Percentiles rank a stretch among this genome's conserved stretches.
Conservation (phyloP, 1,140 invertebrate species). For the Nilaparvata lugens region DNA sequence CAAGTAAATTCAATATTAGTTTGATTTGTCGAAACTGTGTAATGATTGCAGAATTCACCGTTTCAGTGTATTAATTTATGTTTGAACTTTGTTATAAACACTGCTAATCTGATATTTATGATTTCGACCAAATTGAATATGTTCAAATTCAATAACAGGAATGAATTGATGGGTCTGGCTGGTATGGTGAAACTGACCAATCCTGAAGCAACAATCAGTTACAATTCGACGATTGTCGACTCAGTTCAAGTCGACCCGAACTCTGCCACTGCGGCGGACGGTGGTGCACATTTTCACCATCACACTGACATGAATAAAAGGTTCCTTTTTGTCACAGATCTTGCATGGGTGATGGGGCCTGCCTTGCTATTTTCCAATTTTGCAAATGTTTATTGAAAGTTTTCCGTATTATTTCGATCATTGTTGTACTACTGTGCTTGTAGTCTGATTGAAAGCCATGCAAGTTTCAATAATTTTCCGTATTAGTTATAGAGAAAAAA, state of each 20-base stretch:
- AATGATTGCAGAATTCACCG: no score
- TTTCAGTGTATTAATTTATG: slow-evolving; percentile 6
- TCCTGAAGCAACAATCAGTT: slow-evolving; percentile 28
- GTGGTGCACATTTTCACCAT: slow-evolving; percentile 9
- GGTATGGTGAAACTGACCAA: slow-evolving; percentile 33
- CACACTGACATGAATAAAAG: slow-evolving; percentile 23
- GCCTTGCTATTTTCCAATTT: background rate
- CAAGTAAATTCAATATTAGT: no score
- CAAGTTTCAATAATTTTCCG: no score
- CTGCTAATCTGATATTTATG: slow-evolving; percentile 10
- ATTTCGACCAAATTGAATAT: slow-evolving; percentile 9
- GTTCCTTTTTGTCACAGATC: slow-evolving; percentile 13
- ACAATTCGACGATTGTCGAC: slow-evolving; percentile 6
- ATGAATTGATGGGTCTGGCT: slow-evolving; percentile 32
- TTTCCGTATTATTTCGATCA: no score
- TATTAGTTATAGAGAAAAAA: no score
- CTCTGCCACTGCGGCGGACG: slow-evolving; percentile 8
- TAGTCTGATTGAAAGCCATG: no score
- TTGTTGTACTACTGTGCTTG: no score
- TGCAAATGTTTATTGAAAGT: no score
- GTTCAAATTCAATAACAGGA: slow-evolving; percentile 21
- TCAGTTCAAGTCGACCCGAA: slow-evolving; percentile 21
- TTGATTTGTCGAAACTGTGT: no score
- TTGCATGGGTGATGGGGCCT: slow-evolving; percentile 4
- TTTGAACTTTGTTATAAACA: slow-evolving; percentile 1